Evolutionary conservation across 2,113 vertebrate genomes (phyloP), one percentile per base, ranked within the genome.

Genomic region (Empidonax alnorum): DNA sequence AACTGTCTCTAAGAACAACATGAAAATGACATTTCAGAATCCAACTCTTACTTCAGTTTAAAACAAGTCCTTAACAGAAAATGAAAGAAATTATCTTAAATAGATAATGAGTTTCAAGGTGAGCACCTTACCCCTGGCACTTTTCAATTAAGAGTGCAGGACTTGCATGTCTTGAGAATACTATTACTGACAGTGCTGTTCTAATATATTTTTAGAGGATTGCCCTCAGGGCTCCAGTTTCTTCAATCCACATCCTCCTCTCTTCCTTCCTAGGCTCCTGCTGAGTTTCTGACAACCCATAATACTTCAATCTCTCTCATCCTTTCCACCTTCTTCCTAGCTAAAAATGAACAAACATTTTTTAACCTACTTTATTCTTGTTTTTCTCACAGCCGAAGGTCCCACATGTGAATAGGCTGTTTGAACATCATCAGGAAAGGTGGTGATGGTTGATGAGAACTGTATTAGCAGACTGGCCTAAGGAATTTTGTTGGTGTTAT

Each of bases 91-190:
- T 77, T 72, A 53, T 82, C 91, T 74, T 90, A 85, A 89, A 81
- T 44, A 91, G 71, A 76, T 91, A 95, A 97, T 92, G 94, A 94
- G 65, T 90, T 97, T 96, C 91, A 95, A 97, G 95, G 90, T 94
- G 94, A 95, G 74, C 74, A 93, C 77, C 90, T 94, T 96, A 97
- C 95, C 96, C 46, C 86, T 91, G 93, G 96, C 94, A 95, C 78
- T 97, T 96, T 97, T 94, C 84, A 96, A 94, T 90, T 97, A 96
- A 66, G 91, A 95, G 89, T 84, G 65, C 16, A 15, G 47, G 69
- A 78, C 61, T 93, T 73, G 35, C 3, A 0, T 89, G 37, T 33
- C 90, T 85, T 61, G 58, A 93, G 92, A 96, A 95, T 94, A 94
- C 19, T 19, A 50, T 75, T 61, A 72, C 87, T 93, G 82, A 82